A percentile compares a stretch with the other conserved stretches of the same genome.
phyloP scores from a whole-genome alignment of 2,888 invertebrate species.

The Cinara cedri region DNA sequence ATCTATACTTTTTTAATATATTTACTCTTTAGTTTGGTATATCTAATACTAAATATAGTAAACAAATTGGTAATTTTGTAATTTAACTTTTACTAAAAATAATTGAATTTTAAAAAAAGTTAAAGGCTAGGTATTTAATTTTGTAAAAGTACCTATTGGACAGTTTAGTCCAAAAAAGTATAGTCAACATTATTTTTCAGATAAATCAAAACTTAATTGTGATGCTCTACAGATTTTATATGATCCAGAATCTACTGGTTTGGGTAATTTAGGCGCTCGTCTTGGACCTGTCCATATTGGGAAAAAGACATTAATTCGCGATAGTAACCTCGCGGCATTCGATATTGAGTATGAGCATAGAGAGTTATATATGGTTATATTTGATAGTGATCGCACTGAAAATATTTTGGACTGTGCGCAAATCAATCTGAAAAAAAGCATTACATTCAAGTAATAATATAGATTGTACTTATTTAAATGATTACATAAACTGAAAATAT shows the following conservation, averaged over 20 bases:
- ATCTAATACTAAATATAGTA: not conserved
- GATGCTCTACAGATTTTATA: conserved; percentile 84
- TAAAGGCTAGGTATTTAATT: too few relatives aligned
- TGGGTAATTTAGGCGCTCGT: conserved; percentile 79
- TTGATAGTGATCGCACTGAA: conserved; percentile 77
- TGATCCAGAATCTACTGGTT: conserved; percentile 74
- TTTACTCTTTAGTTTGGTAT: too few relatives aligned
- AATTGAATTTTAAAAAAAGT: not conserved
- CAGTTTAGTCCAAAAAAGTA: too few relatives aligned
- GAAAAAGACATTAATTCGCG: conserved; percentile 71
- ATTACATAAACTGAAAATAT: conserved; percentile 1
- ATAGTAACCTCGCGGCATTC: conserved; percentile 74
- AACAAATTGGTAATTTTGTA: too few relatives aligned
- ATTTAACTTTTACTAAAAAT: not conserved
- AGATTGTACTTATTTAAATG: too few relatives aligned
- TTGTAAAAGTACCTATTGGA: too few relatives aligned
- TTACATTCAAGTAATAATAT: conserved; percentile 70
- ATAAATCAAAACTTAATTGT: conserved; percentile 77
- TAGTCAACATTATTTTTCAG: conserved; percentile 62
- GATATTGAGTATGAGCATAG: conserved; percentile 79
- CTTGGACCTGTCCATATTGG: conserved; percentile 76
- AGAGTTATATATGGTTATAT: conserved; percentile 80
- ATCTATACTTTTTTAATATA: conserved; percentile 2
- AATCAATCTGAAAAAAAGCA: conserved; percentile 72
- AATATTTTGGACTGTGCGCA: conserved; percentile 84